These are phyloP conservation scores for Drosophila willistoni DNA, from an alignment of 1,140 invertebrate genomes.

Conservation along the genomic window DNA sequence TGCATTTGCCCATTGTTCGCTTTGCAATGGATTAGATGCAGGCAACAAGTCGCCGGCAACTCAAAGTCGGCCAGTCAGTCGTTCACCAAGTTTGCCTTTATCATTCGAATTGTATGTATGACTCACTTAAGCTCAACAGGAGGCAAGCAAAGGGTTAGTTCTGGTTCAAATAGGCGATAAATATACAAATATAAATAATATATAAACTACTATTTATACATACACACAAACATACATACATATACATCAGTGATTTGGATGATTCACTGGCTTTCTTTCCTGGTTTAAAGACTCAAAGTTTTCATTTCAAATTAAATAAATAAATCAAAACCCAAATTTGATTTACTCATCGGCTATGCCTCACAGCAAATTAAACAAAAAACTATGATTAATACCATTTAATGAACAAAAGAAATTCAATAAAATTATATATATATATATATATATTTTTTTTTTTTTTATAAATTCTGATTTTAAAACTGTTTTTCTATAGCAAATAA, in stretches of 20 bases:
- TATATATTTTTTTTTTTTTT: not conserved
- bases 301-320: constrained; percentile 5
- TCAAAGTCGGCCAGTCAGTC: constrained; percentile 49
- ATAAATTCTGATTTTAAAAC: no score
- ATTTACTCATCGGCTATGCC: constrained; percentile 3
- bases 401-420: not conserved
- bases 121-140: constrained; percentile 48
- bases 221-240: no score
- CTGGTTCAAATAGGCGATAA: constrained; percentile 7
- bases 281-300: not conserved
- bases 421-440: not conserved
- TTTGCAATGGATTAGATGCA: constrained; percentile 49
- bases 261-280: constrained; percentile 28
- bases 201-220: not conserved
- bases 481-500: no score
- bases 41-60: constrained; percentile 62
- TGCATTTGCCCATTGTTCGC: constrained; percentile 50
- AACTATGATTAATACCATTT: not conserved
- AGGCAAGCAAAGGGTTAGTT: constrained; percentile 37
- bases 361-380: constrained; percentile 10
- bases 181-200: not conserved
- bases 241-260: not conserved
- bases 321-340: not conserved
- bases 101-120: constrained; percentile 34
- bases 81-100: constrained; percentile 38